Conservation (phyloP, 2,113 vertebrate species). For the Platysternon megacephalum region DNA sequence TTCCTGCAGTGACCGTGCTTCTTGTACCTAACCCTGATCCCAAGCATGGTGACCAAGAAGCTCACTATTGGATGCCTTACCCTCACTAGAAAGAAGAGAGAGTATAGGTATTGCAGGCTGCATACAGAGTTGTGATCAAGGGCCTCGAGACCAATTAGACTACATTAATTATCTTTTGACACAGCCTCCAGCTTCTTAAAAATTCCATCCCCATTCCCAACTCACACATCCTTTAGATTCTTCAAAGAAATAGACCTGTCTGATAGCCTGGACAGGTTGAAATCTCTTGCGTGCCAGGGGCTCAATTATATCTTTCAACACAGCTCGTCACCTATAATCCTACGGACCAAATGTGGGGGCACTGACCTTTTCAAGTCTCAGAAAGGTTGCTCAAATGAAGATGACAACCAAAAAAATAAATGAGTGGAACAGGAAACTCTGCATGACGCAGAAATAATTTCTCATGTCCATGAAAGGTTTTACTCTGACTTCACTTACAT, state of each 20-base stretch:
- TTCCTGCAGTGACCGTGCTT: fast-evolving
- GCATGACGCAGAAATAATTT: not conserved
- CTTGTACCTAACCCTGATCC: not conserved
- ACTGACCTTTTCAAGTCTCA: conserved; percentile 46
- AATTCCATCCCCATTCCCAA: conserved; percentile 37
- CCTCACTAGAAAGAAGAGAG: not conserved
- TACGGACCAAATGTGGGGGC: conserved; percentile 12
- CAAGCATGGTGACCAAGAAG: fast-evolving
- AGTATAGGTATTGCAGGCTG: not conserved
- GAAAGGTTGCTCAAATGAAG: conserved; percentile 48
- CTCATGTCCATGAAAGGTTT: fast-evolving
- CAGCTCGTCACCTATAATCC: conserved; percentile 44
- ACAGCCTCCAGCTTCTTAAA: conserved; percentile 45
- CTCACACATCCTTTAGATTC: conserved; percentile 3
- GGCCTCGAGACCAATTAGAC: conserved; percentile 54
- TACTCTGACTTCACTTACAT: not conserved
- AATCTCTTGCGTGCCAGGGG: not conserved
- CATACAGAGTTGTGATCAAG: not conserved
- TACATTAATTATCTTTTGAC: conserved; percentile 59
- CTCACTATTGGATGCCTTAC: not conserved
- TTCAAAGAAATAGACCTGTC: conserved; percentile 29
- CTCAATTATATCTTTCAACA: conserved; percentile 50
- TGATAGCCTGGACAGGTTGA: not conserved
- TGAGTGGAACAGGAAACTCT: not conserved
- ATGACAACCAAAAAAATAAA: not conserved